These are phyloP conservation scores for Etheostoma cragini DNA, from an alignment of 2,113 vertebrate genomes.

Conservation along the genomic window DNA sequence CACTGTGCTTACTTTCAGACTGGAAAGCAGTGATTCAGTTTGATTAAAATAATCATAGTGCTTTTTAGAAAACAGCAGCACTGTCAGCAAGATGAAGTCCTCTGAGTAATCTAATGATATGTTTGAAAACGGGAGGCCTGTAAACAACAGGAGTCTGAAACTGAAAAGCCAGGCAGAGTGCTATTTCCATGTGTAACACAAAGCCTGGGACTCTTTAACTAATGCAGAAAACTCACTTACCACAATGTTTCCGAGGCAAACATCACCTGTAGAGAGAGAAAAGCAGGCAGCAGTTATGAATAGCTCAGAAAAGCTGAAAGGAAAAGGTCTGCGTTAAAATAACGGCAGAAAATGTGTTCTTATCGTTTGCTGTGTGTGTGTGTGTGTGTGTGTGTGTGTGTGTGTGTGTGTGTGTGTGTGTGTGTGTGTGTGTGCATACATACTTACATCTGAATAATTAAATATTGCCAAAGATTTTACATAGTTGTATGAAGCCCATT, in stretches of 20 bases:
- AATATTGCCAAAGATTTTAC: background rate
- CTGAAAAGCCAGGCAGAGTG: constrained; percentile 27
- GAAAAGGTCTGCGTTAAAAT: background rate
- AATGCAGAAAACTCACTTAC: constrained; percentile 1
- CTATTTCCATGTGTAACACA: constrained; percentile 29
- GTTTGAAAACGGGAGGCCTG: constrained; percentile 41
- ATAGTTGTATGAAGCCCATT: background rate
- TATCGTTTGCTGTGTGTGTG: too few species aligned
- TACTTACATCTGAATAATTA: background rate
- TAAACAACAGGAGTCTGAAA: constrained; percentile 35
- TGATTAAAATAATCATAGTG: constrained; percentile 57
- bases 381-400: too few species aligned
- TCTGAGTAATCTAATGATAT: constrained; percentile 54
- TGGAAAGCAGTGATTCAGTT: constrained; percentile 51
- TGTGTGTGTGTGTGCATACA: too few species aligned
- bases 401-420: too few species aligned
- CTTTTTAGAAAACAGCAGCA: constrained; percentile 46
- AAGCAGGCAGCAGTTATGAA: background rate
- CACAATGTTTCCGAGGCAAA: background rate
- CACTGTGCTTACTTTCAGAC: constrained; percentile 18
- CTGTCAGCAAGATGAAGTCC: constrained; percentile 48
- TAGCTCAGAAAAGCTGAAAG: background rate
- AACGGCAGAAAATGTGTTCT: background rate
- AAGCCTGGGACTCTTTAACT: background rate
- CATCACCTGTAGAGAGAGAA: background rate